Conservation (phyloP, 2,797 vertebrate genomes). For the Dryobates pubescens region DNA sequence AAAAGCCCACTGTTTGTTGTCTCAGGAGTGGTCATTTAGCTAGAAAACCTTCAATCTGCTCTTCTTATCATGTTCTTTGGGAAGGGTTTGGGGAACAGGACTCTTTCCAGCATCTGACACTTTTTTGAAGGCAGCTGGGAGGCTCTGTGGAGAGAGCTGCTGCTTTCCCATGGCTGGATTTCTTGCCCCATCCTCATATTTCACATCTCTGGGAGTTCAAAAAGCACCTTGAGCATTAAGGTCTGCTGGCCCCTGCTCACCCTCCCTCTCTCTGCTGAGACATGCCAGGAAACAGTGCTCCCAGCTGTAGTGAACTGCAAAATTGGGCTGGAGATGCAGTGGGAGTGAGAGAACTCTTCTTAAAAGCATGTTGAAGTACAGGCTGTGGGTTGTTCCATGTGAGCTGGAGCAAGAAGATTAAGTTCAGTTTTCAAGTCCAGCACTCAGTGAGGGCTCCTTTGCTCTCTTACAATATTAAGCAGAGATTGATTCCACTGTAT, state of each 20-base stretch:
- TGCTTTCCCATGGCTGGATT: neutral
- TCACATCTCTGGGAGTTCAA: neutral
- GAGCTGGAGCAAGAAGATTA: slow-evolving; percentile 24
- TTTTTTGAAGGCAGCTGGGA: neutral
- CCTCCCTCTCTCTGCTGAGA: neutral
- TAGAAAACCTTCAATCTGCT: neutral
- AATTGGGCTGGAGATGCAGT: neutral
- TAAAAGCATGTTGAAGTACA: neutral
- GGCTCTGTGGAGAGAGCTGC: neutral
- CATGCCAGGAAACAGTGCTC: neutral
- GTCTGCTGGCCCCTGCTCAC: neutral
- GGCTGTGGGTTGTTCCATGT: slow-evolving; percentile 13
- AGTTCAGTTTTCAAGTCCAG: slow-evolving; percentile 18
- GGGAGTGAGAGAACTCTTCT: neutral
- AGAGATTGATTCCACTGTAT: slow-evolving; percentile 9
- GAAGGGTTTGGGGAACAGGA: neutral
- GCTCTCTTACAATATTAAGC: slow-evolving; percentile 12
- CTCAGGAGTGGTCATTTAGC: neutral
- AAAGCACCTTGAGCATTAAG: neutral
- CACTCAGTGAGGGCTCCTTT: slow-evolving; percentile 21
- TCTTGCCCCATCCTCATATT: neutral
- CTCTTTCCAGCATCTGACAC: neutral
- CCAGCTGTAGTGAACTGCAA: neutral
- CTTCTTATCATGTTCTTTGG: neutral
- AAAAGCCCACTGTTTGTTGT: neutral